Evolutionary conservation across 2,888 invertebrate genomes (phyloP).

Genomic region (Notodonta ziczac): DNA sequence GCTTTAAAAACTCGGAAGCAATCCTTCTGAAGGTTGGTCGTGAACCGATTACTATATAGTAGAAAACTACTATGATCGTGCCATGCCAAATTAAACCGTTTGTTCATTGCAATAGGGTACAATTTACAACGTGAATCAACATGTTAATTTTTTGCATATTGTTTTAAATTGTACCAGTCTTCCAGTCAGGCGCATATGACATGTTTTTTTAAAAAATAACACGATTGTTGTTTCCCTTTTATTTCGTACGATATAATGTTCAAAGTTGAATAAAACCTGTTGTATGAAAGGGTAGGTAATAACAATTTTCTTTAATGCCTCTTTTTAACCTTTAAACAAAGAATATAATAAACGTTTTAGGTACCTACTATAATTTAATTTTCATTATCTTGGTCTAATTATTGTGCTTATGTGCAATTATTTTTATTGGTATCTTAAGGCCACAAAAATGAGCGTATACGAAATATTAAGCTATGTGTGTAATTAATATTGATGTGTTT

Average conservation of each 20-base stretch:
- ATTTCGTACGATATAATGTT: slow-evolving; percentile 6
- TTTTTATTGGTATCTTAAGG: slow-evolving; percentile 16
- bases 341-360: slow-evolving; percentile 14
- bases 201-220: slow-evolving; percentile 14
- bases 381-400: slow-evolving; percentile 13
- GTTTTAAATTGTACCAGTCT: slow-evolving; percentile 40
- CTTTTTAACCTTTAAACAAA: slow-evolving; percentile 20
- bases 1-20: slow-evolving; percentile 61
- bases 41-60: slow-evolving; percentile 20
- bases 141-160: slow-evolving; percentile 26
- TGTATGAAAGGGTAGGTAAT: slow-evolving; percentile 24
- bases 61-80: slow-evolving; percentile 27
- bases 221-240: slow-evolving; percentile 23
- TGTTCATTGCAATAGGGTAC: slow-evolving; percentile 8
- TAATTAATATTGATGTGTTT: too few relatives aligned
- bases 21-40: slow-evolving; percentile 55
- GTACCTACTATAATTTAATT: slow-evolving; percentile 27
- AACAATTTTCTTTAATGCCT: slow-evolving; percentile 22
- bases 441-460: neutral
- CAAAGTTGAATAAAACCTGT: slow-evolving; percentile 11
- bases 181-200: slow-evolving; percentile 28
- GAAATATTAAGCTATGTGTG: too few relatives aligned
- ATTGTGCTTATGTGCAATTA: slow-evolving; percentile 21
- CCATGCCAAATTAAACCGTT: slow-evolving; percentile 27
- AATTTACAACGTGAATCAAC: slow-evolving; percentile 3